These are phyloP conservation scores for Sesia bembeciformis DNA, from an alignment of 2,888 invertebrate genomes.

Conservation along the genomic window DNA sequence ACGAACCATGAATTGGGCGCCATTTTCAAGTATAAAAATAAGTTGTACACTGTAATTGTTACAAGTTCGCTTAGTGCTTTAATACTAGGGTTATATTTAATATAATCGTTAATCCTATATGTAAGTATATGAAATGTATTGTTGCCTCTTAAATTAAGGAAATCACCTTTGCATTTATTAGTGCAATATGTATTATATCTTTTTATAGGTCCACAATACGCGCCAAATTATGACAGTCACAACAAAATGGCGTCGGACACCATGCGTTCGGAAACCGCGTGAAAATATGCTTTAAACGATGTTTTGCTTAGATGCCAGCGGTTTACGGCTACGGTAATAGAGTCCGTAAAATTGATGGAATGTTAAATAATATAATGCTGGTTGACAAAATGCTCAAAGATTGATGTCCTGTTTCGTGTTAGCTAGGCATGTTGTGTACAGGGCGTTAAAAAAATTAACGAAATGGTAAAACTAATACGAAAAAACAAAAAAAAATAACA, in stretches of 20 bases:
- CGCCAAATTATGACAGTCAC: too few species aligned
- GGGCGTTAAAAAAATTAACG: not conserved
- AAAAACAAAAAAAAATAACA: not conserved
- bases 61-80: too few species aligned
- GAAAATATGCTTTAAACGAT: conserved; percentile 37
- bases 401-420: conserved; percentile 30
- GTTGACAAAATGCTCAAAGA: conserved; percentile 53
- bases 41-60: too few species aligned
- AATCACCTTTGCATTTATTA: too few species aligned
- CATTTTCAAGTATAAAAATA: too few species aligned
- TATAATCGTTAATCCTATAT: too few species aligned
- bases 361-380: conserved; percentile 36
- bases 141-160: too few species aligned
- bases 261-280: conserved; percentile 38
- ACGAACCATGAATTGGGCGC: conserved; percentile 16
- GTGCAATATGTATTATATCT: too few species aligned
- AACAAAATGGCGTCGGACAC: conserved; percentile 5
- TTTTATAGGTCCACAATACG: too few species aligned
- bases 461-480: too few species aligned
- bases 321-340: conserved; percentile 30
- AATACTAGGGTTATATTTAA: too few species aligned
- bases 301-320: conserved; percentile 48
- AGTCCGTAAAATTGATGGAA: conserved; percentile 40
- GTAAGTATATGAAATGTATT: too few species aligned
- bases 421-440: not conserved